A percentile compares a stretch with the other conserved stretches of the same genome.
phyloP scores from a whole-genome alignment of 2,113 vertebrate species.

The Marmota flaviventris region DNA sequence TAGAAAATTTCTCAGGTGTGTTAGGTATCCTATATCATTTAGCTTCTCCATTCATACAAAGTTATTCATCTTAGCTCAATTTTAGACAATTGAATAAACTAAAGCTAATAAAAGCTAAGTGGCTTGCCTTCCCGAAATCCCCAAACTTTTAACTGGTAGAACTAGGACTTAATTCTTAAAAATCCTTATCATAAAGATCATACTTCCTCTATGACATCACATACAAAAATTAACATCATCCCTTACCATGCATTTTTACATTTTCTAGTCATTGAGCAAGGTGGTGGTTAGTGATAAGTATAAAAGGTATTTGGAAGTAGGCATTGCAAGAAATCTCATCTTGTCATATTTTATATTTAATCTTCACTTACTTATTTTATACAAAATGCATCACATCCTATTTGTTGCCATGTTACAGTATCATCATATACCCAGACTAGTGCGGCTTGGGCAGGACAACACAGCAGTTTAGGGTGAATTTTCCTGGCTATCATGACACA shows the following conservation, averaged over 20 bases:
- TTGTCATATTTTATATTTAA: background rate
- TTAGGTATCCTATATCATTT: slow-evolving; percentile 55
- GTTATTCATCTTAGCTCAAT: background rate
- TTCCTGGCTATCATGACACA: background rate
- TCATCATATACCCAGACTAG: background rate
- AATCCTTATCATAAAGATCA: background rate
- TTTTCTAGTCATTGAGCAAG: background rate
- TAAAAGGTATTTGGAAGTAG: slow-evolving; percentile 26
- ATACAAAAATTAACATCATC: background rate
- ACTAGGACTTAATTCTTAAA: background rate
- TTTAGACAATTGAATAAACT: background rate
- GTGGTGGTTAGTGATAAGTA: background rate
- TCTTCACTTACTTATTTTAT: background rate
- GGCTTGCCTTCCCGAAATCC: background rate
- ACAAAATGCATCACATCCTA: slow-evolving; percentile 17
- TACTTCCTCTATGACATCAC: background rate
- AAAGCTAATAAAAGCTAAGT: slow-evolving; percentile 42
- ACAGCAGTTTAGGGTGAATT: background rate
- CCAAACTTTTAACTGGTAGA: background rate
- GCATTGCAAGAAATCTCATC: background rate
- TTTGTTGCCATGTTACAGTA: too few species aligned
- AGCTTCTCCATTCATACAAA: background rate
- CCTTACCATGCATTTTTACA: background rate
- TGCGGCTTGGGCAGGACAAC: background rate
- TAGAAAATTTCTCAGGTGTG: background rate